A percentile compares a stretch with the other conserved stretches of the same genome.
Evolutionary conservation across 2,113 vertebrate species (phyloP).

Genomic region (Cyanoliseus patagonus): DNA sequence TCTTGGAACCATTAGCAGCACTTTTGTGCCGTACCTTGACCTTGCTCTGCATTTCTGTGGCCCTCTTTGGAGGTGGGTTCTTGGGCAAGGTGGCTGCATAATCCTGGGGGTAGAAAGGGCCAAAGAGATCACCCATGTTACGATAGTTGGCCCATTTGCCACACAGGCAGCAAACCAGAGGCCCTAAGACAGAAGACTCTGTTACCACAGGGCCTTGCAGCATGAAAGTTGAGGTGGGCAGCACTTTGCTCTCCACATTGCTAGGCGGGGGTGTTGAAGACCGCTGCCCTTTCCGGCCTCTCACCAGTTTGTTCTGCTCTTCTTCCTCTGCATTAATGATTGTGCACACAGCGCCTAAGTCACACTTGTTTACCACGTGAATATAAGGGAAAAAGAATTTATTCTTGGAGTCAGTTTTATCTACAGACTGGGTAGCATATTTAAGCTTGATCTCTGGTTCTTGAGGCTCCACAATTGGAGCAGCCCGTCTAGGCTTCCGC

Average conservation of each 20-base stretch:
- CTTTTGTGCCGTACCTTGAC: conserved; percentile 85
- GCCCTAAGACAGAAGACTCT: conserved; percentile 88
- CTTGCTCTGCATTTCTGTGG: conserved; percentile 77
- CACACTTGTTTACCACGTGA: conserved; percentile 92
- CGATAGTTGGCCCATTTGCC: conserved; percentile 98
- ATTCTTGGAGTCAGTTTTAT: conserved; percentile 82
- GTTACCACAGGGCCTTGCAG: conserved; percentile 91
- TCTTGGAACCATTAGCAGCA: conserved; percentile 78
- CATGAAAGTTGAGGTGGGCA: conserved; percentile 90
- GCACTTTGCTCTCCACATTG: conserved; percentile 83
- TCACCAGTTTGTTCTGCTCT: conserved; percentile 82
- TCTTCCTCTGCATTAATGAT: conserved; percentile 97
- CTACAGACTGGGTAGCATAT: conserved; percentile 76
- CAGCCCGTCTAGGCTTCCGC: conserved; percentile 75
- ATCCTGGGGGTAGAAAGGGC: conserved; percentile 96
- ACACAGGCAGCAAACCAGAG: conserved; percentile 94
- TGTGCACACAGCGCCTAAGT: conserved; percentile 91
- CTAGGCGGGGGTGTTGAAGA: conserved; percentile 79
- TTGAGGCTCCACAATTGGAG: conserved; percentile 77
- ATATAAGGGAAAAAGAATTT: conserved; percentile 93
- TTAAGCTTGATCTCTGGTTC: conserved; percentile 84
- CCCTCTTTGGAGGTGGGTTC: conserved; percentile 88
- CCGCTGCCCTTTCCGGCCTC: conserved; percentile 77
- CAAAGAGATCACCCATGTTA: conserved; percentile 96
- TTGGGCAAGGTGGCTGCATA: conserved; percentile 92